Conservation (phyloP, 1,140 invertebrate genomes). For the Caenorhabditis latens region DNA sequence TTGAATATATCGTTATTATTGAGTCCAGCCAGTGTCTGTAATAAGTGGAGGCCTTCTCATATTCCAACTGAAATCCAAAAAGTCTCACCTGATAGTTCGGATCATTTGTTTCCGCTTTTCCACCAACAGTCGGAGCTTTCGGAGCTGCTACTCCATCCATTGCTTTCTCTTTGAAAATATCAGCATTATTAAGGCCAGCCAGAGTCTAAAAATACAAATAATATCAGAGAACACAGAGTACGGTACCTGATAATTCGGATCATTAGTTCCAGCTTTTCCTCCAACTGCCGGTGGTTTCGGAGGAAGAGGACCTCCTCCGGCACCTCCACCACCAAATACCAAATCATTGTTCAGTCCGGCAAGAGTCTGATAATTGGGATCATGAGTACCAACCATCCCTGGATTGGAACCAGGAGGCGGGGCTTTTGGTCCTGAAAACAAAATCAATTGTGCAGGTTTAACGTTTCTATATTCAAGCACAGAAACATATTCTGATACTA, state of each 20-base stretch:
- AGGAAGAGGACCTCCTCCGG: neutral
- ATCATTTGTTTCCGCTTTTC: neutral
- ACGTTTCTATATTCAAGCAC: neutral
- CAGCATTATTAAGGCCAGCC: neutral
- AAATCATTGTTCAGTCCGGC: conserved; percentile 38
- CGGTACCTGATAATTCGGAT: conserved; percentile 33
- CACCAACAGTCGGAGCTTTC: neutral
- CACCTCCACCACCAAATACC: neutral
- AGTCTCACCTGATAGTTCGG: conserved; percentile 15
- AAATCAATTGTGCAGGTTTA: no score
- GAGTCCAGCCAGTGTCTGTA: conserved; percentile 13
- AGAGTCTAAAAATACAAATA: neutral
- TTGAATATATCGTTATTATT: conserved; percentile 1
- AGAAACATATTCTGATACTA: neutral
- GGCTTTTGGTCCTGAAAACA: neutral
- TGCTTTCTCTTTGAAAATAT: conserved; percentile 33
- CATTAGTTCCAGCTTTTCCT: conserved; percentile 41
- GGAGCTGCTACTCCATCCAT: no score
- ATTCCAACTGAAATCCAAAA: no score
- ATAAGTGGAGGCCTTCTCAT: no score
- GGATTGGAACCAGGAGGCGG: conserved; percentile 30
- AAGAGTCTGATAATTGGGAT: conserved; percentile 37
- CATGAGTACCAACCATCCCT: conserved; percentile 34
- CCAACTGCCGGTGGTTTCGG: conserved; percentile 1
- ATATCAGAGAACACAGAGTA: no score